Evolutionary conservation across 2,797 vertebrate genomes (phyloP).

Genomic region (Poeciliopsis presidionis): DNA sequence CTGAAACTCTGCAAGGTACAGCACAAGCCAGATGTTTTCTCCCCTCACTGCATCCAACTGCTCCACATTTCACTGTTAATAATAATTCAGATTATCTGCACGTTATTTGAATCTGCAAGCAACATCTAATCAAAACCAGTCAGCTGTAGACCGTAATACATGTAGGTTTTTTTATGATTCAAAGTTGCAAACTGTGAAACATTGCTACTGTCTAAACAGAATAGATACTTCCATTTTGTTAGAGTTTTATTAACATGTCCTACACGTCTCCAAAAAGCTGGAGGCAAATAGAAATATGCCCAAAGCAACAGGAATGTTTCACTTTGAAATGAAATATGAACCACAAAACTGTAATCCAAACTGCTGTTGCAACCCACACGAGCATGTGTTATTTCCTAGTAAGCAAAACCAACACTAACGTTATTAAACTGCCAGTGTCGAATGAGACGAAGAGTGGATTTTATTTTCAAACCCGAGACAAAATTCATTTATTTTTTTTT

Average conservation of each 20-base stretch:
- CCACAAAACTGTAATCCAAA: slow-evolving; percentile 54
- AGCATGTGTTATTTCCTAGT: slow-evolving; percentile 48
- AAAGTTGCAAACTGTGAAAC: background rate
- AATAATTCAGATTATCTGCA: slow-evolving; percentile 5
- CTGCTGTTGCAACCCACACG: slow-evolving; percentile 54
- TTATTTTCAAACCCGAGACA: slow-evolving; percentile 61
- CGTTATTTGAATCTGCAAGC: slow-evolving; percentile 3
- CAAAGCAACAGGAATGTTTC: slow-evolving; percentile 26
- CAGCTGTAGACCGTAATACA: background rate
- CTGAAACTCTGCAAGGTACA: slow-evolving; percentile 13
- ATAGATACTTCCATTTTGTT: slow-evolving; percentile 17
- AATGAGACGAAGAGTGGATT: slow-evolving; percentile 48
- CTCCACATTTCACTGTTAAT: background rate
- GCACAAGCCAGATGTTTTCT: slow-evolving; percentile 21
- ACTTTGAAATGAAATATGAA: slow-evolving; percentile 50
- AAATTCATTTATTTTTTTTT: slow-evolving; percentile 46
- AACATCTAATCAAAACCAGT: slow-evolving; percentile 4
- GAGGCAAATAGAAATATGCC: slow-evolving; percentile 33
- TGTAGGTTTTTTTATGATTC: background rate
- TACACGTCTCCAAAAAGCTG: slow-evolving; percentile 10
- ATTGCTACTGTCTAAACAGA: background rate
- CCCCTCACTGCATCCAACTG: background rate
- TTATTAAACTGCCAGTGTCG: slow-evolving; percentile 60
- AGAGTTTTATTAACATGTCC: slow-evolving; percentile 22
- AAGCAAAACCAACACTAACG: slow-evolving; percentile 39